These are phyloP conservation scores for Thunnus thynnus DNA, from an alignment of 2,113 vertebrate species.

Conservation along the genomic window DNA sequence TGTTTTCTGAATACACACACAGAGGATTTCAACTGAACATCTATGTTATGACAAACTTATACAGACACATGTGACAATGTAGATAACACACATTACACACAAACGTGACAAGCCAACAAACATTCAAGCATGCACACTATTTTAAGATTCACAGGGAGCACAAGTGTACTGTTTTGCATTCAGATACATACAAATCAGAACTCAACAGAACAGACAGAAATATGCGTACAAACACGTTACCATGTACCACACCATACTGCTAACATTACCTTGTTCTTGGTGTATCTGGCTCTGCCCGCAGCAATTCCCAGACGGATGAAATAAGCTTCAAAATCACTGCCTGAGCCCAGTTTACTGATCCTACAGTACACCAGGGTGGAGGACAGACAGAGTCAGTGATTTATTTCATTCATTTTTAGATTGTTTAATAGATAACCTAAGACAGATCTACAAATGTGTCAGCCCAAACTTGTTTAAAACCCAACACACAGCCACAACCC, in stretches of 20 bases:
- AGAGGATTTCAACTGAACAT: background rate
- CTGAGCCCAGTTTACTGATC: constrained; percentile 97
- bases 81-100: background rate
- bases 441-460: background rate
- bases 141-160: background rate
- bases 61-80: too few species aligned
- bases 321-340: constrained; percentile 97
- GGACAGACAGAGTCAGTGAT: background rate
- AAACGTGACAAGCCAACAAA: background rate
- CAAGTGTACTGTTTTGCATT: background rate
- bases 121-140: background rate
- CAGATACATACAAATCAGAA: background rate
- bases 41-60: too few species aligned
- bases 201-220: too few species aligned
- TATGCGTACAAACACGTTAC: background rate
- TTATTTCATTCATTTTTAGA: background rate
- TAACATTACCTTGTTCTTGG: constrained; percentile 86
- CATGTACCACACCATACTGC: too few species aligned
- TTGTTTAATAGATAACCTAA: background rate
- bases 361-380: constrained; percentile 70
- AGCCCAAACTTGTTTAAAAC: background rate
- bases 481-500: too few species aligned
- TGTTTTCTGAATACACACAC: constrained; percentile 84
- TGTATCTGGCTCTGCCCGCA: constrained; percentile 93
- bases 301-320: constrained; percentile 96